Evolutionary conservation across 2,888 invertebrate species (phyloP).

Genomic region (Cryptops parisi): DNA sequence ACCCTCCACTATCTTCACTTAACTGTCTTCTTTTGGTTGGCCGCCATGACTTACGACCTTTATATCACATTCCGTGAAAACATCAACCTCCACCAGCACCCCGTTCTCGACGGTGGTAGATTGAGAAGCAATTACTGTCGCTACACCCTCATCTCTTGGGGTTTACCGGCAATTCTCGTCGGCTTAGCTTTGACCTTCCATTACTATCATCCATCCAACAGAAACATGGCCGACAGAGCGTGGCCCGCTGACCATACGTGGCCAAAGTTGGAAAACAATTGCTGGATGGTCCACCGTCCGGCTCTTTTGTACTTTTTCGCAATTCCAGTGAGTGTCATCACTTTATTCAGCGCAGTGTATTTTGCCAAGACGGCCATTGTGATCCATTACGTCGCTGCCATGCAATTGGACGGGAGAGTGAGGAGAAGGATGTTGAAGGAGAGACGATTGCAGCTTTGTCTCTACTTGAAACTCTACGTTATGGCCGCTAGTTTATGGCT

Average conservation of each 20-base stretch:
- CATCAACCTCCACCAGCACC: slow-evolving; percentile 35
- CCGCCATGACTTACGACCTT: slow-evolving; percentile 49
- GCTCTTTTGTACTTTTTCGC: slow-evolving; percentile 40
- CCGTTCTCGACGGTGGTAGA: slow-evolving; percentile 34
- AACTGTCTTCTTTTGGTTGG: slow-evolving; percentile 51
- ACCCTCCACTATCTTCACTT: slow-evolving; percentile 48
- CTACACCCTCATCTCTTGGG: slow-evolving; percentile 48
- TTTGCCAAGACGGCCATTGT: slow-evolving; percentile 41
- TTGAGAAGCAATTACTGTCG: slow-evolving; percentile 30
- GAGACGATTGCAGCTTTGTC: slow-evolving; percentile 42
- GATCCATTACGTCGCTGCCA: slow-evolving; percentile 43
- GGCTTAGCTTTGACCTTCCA: slow-evolving; percentile 40
- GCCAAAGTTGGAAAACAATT: slow-evolving; percentile 22
- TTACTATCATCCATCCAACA: slow-evolving; percentile 25
- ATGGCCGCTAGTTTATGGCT: slow-evolving; percentile 37
- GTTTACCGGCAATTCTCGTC: slow-evolving; percentile 43
- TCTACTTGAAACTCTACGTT: slow-evolving; percentile 42
- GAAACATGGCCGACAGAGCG: background rate
- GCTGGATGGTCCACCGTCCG: slow-evolving; percentile 31
- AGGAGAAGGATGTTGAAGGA: slow-evolving; percentile 45
- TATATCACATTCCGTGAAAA: slow-evolving; percentile 37
- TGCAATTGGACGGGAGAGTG: slow-evolving; percentile 38
- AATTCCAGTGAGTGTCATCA: slow-evolving; percentile 37
- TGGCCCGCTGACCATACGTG: slow-evolving; percentile 18
- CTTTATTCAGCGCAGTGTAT: slow-evolving; percentile 36